Evolutionary conservation across 2,113 vertebrate genomes (phyloP).

Genomic region (Podarcis cretensis): DNA sequence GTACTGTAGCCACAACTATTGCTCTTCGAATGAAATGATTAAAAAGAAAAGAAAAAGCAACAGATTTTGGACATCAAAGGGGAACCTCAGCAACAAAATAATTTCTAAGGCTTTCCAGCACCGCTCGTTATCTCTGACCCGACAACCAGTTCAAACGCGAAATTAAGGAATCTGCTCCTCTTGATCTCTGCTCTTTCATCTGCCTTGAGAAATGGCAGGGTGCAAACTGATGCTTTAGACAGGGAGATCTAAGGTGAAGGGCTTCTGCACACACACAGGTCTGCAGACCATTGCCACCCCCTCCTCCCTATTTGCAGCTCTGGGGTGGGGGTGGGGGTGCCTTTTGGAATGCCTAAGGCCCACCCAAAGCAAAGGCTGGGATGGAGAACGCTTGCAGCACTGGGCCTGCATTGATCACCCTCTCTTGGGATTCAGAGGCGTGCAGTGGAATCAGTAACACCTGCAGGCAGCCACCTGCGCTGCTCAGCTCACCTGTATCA

Average conservation of each 20-base stretch:
- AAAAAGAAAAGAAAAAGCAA: fast-evolving
- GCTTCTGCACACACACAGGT: no score
- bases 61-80: not conserved
- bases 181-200: not conserved
- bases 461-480: no score
- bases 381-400: not conserved
- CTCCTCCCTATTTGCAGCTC: not conserved
- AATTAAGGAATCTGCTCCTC: not conserved
- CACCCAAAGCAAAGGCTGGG: not conserved
- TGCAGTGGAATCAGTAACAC: no score
- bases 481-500: no score
- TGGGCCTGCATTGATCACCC: not conserved
- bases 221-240: no score
- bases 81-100: not conserved
- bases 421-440: no score
- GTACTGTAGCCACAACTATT: not conserved
- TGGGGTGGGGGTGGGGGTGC: no score
- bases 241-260: not conserved
- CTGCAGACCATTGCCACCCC: no score
- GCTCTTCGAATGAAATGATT: not conserved
- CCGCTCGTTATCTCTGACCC: not conserved
- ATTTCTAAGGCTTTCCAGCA: not conserved
- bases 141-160: not conserved
- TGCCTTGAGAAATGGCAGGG: not conserved
- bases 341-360: no score